Evolutionary conservation across 2,797 vertebrate species (phyloP), one percentile per base, ranked within the genome.

Genomic region (Luscinia luscinia): DNA sequence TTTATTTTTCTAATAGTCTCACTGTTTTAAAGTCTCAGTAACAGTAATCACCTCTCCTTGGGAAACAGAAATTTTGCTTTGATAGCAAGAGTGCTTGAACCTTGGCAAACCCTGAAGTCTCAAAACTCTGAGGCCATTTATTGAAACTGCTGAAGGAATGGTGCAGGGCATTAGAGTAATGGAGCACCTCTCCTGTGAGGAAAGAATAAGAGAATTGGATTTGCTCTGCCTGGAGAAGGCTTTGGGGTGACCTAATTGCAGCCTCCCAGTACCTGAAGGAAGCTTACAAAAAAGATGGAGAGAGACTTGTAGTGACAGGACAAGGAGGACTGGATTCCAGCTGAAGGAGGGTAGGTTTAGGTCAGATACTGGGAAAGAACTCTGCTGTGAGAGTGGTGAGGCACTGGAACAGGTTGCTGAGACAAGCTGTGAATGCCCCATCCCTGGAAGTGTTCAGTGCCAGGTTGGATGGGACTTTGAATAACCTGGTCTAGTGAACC

Each of bases 1-100:
- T 90, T 83, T 68, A 73, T 52, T 96, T 94, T 93, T 75, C 28
- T 79, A 26, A 20, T 75, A 38, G 45, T 57, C 28, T 92, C 57
- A 32, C 12, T 64, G 8, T 85, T 94, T 46, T 52, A 34, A 87
- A 76, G 27, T 52, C 59, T 92, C 49, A 15, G 66, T 51, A 66
- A 11, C 46, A 72, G 9, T 15, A 70, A 40, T 67, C 9, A 9
- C 22, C 38, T 70, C 40, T 40, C 64, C 46, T 43, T 43, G 69
- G 79, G 61, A 76, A 75, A 55, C 43, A 70, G 49, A 67, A 78
- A 66, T 81, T 68, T 68, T 0, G 0, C 26, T 63, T 51, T 9
- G 40, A 15, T 67, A 38, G 52, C 34, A 36, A 7, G n/a, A 86
- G 45, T 26, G 69, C 32, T 54, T 57, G 63, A 55, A 82, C 43